phyloP scores from a whole-genome alignment of 2,113 vertebrate genomes.

The Otis tarda region DNA sequence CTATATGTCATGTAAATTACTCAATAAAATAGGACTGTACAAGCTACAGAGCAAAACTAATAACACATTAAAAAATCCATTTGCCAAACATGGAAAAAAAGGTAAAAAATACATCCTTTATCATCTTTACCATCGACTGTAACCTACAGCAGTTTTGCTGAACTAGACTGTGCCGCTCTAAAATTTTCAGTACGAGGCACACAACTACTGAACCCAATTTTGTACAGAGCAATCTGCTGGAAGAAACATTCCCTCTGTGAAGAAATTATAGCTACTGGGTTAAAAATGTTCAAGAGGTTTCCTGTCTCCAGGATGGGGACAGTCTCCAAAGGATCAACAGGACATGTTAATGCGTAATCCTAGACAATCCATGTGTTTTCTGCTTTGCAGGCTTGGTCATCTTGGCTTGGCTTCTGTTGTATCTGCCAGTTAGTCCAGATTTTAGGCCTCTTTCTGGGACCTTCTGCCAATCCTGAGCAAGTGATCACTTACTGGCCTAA shows the following conservation, averaged over 20 bases:
- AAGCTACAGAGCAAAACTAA: conserved; percentile 24
- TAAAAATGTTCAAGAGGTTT: not conserved
- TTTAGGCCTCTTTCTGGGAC: not conserved
- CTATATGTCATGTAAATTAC: conserved; percentile 35
- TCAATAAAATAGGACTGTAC: not conserved
- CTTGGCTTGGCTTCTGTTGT: not conserved
- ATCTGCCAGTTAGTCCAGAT: not conserved
- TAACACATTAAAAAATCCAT: not conserved
- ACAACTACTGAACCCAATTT: not conserved
- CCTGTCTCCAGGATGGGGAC: not conserved
- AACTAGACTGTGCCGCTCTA: not conserved
- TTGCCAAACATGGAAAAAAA: not conserved
- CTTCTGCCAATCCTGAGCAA: not conserved
- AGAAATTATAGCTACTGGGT: not conserved
- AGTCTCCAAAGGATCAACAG: not conserved
- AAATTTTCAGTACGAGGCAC: not conserved
- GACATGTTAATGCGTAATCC: not conserved
- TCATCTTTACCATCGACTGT: not conserved
- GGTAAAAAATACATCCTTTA: not conserved
- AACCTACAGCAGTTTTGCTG: not conserved
- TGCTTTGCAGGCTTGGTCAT: not conserved
- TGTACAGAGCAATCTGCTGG: not conserved
- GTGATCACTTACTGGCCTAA: not conserved
- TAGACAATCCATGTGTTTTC: not conserved
- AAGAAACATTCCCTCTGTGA: not conserved